These are phyloP conservation scores for Hydrotaea cyrtoneurina DNA, from an alignment of 2,888 invertebrate species.

Conservation along the genomic window DNA sequence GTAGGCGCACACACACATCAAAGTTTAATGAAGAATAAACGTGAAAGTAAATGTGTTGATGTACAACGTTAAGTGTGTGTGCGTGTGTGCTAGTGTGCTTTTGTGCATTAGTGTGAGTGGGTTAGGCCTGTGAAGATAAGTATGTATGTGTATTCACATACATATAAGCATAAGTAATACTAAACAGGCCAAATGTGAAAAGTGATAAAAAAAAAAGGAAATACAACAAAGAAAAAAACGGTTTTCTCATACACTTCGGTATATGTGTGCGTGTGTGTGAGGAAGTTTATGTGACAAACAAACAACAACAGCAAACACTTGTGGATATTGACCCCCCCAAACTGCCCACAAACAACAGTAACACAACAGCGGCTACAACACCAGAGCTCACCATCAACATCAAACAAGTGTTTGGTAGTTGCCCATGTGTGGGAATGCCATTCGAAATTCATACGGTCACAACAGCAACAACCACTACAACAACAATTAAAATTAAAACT, in stretches of 20 bases:
- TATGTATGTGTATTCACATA: background rate
- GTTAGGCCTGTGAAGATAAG: background rate
- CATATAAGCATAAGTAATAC: background rate
- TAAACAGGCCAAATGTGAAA: background rate
- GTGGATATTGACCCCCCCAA: constrained; percentile 47
- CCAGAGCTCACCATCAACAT: constrained; percentile 13
- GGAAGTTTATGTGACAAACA: background rate
- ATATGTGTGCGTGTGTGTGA: background rate
- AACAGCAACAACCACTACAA: constrained; percentile 14
- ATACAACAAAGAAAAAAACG: constrained; percentile 41
- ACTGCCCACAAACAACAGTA: background rate
- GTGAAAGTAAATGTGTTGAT: constrained; percentile 18
- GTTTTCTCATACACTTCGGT: background rate
- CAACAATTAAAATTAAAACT: constrained; percentile 14
- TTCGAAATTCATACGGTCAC: background rate
- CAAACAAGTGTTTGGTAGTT: constrained; percentile 43
- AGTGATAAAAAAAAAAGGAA: constrained; percentile 28
- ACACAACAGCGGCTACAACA: background rate
- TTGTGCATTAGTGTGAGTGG: background rate
- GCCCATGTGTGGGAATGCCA: background rate
- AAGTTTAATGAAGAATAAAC: constrained; percentile 42
- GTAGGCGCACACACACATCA: background rate
- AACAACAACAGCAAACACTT: constrained; percentile 60
- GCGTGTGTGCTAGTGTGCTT: background rate
- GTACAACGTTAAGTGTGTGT: background rate